phyloP scores from a whole-genome alignment of 30 jellyfish, hydroid and myxozoan species.

The Pelagia noctiluca region DNA sequence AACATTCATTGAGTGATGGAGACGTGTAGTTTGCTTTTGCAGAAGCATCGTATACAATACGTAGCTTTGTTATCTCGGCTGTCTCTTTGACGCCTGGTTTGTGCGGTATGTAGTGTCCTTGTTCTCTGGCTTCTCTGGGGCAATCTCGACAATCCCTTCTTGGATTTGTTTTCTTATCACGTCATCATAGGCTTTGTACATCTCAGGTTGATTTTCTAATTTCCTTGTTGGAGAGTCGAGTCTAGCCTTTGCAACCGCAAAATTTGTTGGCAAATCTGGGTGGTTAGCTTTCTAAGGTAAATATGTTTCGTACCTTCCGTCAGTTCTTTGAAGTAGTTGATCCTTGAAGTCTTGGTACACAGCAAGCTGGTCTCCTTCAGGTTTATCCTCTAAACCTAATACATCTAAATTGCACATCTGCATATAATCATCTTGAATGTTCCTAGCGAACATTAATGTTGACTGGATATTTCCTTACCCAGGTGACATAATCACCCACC shows the following conservation, averaged over 20 bases:
- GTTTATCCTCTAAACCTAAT: too few species aligned
- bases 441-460: conserved; percentile 32
- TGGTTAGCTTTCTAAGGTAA: conserved; percentile 47
- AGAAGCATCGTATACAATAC: conserved; percentile 78
- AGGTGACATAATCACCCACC: conserved; percentile 86
- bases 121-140: conserved; percentile 58
- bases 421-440: conserved; percentile 65
- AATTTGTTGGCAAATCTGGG: conserved; percentile 41
- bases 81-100: conserved; percentile 66
- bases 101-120: conserved; percentile 71
- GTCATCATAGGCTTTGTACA: conserved; percentile 52
- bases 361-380: conserved; percentile 67
- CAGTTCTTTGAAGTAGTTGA: conserved; percentile 48
- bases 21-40: conserved; percentile 50
- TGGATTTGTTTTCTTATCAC: conserved; percentile 56
- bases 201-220: conserved; percentile 52
- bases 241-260: conserved; percentile 47
- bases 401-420: conserved; percentile 64
- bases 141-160: conserved; percentile 74
- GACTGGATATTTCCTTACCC: conserved; percentile 44
- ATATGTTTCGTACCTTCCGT: conserved; percentile 60
- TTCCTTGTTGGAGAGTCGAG: conserved; percentile 32
- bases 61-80: conserved; percentile 73
- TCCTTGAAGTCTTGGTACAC: conserved; percentile 74
- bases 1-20: conserved; percentile 79